A percentile compares a stretch with the other conserved stretches of the same genome.
phyloP scores from a whole-genome alignment of 2,888 invertebrate species.

The Lepidonotus clava region DNA sequence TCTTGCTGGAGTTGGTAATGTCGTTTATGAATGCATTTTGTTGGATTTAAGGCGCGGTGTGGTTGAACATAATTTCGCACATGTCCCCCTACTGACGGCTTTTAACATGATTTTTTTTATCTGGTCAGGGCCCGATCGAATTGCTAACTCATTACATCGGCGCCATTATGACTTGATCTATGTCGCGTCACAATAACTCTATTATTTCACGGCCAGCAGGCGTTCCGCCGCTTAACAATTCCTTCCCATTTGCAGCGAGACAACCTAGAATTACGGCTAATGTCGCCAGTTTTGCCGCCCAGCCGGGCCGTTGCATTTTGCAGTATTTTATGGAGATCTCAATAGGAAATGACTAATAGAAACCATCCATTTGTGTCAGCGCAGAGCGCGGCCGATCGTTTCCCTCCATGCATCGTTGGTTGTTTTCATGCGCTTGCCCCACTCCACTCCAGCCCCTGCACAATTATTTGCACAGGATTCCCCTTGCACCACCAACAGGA shows the following conservation, averaged over 20 bases:
- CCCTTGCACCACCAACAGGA: slow-evolving; percentile 3
- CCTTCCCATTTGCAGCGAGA: neutral
- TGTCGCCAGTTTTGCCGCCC: slow-evolving; percentile 2
- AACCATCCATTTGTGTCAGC: slow-evolving; percentile 44
- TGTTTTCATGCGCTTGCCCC: neutral
- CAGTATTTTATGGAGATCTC: slow-evolving; percentile 20
- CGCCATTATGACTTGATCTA: slow-evolving; percentile 21
- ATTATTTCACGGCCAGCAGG: slow-evolving; percentile 43
- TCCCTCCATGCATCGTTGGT: slow-evolving; percentile 24
- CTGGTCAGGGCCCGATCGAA: slow-evolving; percentile 6
- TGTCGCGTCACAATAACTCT: slow-evolving; percentile 35
- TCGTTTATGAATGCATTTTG: neutral
- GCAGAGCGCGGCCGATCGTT: slow-evolving; percentile 25
- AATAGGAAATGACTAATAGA: slow-evolving; percentile 39
- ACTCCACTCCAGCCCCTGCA: slow-evolving; percentile 3
- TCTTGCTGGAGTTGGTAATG: neutral
- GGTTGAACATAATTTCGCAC: neutral
- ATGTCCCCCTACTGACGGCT: neutral
- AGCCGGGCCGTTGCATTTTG: neutral
- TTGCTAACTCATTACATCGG: slow-evolving; percentile 21
- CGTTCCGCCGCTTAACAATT: slow-evolving; percentile 11
- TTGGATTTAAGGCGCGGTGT: neutral
- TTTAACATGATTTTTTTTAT: neutral
- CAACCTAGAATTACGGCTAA: slow-evolving; percentile 37
- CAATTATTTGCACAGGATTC: slow-evolving; percentile 30